Conservation (phyloP, 2,797 vertebrate genomes). For the Pangasius djambal region DNA sequence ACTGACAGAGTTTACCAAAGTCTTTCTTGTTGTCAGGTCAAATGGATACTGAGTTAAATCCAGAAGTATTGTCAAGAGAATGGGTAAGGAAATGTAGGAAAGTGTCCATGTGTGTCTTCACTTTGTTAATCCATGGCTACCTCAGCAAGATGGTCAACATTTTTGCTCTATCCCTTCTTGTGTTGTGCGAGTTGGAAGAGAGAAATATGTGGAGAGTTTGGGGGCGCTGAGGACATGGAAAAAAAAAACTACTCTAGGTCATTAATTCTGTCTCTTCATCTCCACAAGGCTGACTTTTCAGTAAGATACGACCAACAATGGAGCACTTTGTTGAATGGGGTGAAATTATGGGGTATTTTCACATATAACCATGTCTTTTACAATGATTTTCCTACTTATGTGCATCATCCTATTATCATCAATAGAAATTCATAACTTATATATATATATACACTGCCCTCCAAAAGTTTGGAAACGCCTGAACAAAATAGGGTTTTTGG, state of each 20-base stretch:
- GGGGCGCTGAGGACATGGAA: background rate
- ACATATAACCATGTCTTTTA: background rate
- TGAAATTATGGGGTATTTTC: background rate
- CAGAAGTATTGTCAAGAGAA: background rate
- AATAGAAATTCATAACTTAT: background rate
- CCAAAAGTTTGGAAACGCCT: no score
- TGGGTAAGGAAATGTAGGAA: background rate
- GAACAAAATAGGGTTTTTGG: no score
- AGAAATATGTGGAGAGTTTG: background rate
- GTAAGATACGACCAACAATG: background rate
- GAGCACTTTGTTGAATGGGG: background rate
- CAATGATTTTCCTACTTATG: background rate
- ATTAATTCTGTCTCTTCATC: background rate
- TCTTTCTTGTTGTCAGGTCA: background rate
- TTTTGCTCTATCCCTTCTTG: background rate
- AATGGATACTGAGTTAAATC: background rate
- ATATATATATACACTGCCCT: no score
- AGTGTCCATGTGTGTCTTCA: background rate
- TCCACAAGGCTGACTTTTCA: background rate
- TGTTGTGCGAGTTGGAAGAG: no score
- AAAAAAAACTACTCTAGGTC: background rate
- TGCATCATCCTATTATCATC: background rate
- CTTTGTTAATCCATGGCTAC: background rate
- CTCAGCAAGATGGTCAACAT: background rate
- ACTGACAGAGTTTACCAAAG: background rate